Evolutionary conservation across 1,140 invertebrate genomes (phyloP).

Genomic region (Tyrophagus putrescentiae): DNA sequence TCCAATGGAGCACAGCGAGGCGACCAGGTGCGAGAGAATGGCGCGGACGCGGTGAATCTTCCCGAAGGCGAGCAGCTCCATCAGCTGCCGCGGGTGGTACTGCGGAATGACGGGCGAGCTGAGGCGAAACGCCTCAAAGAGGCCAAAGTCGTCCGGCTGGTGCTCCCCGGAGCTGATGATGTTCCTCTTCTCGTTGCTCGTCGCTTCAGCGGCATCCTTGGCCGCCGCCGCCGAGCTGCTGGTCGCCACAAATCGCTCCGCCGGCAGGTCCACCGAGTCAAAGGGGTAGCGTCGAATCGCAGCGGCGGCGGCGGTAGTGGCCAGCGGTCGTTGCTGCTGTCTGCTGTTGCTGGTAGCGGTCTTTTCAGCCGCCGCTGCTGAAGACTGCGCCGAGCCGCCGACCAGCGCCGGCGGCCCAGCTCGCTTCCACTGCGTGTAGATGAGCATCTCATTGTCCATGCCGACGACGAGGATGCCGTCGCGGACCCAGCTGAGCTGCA

Average conservation of each 20-base stretch:
- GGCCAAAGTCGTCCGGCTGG: constrained; percentile 69
- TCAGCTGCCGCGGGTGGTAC: constrained; percentile 96
- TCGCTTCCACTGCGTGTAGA: constrained; percentile 90
- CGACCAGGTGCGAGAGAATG: constrained; percentile 85
- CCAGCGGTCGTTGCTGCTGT: neutral
- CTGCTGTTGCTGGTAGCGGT: no score
- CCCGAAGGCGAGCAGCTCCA: constrained; percentile 95
- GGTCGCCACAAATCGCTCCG: constrained; percentile 3
- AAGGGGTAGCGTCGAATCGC: constrained; percentile 19
- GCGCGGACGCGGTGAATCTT: constrained; percentile 95
- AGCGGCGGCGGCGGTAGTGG: constrained; percentile 38
- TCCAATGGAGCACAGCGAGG: constrained; percentile 32
- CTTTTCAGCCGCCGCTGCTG: constrained; percentile 26
- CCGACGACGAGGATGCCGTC: constrained; percentile 94
- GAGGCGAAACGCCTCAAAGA: constrained; percentile 91
- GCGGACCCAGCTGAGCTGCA: constrained; percentile 95
- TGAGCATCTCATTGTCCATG: constrained; percentile 99
- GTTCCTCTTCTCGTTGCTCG: constrained; percentile 23
- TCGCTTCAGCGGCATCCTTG: neutral
- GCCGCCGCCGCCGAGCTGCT: neutral
- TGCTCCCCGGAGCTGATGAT: constrained; percentile 40
- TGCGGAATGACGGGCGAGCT: constrained; percentile 95
- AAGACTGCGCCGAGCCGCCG: constrained; percentile 23
- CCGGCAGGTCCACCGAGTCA: neutral
- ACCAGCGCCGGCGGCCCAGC: constrained; percentile 28